These are phyloP conservation scores for Myrmecophaga tridactyla DNA, from an alignment of 2,113 vertebrate genomes.

Conservation along the genomic window DNA sequence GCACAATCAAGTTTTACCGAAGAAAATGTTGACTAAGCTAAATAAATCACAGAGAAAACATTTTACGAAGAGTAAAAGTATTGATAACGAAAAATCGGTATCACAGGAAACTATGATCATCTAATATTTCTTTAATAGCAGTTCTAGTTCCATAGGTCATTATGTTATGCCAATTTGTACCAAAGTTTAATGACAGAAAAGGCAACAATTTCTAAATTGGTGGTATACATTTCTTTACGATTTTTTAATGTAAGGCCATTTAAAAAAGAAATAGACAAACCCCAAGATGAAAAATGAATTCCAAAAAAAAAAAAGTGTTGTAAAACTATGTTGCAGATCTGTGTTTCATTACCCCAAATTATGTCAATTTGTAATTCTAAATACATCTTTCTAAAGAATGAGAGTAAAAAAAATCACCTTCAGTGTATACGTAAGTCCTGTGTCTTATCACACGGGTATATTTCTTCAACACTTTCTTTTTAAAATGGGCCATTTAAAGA, in stretches of 20 bases:
- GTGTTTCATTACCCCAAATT: conserved; percentile 66
- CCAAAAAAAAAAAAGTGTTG: conserved; percentile 56
- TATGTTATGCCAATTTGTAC: conserved; percentile 61
- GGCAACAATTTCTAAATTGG: conserved; percentile 60
- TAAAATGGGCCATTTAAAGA: conserved; percentile 68
- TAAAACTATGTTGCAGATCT: conserved; percentile 69
- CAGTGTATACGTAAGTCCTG: conserved; percentile 58
- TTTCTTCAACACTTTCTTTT: conserved; percentile 57
- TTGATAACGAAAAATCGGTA: not conserved
- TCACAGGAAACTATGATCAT: conserved; percentile 55
- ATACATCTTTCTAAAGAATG: conserved; percentile 43
- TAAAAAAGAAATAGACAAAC: conserved; percentile 76
- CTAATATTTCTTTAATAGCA: conserved; percentile 29
- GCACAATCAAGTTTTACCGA: conserved; percentile 38
- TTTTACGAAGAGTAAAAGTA: conserved; percentile 34
- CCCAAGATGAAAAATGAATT: conserved; percentile 47
- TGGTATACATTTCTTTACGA: conserved; percentile 68
- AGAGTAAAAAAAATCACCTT: conserved; percentile 63
- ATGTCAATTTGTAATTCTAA: conserved; percentile 44
- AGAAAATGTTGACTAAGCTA: conserved; percentile 39
- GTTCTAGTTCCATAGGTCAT: conserved; percentile 38
- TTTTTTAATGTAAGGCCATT: conserved; percentile 84
- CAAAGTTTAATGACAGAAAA: conserved; percentile 62
- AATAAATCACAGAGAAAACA: conserved; percentile 51
- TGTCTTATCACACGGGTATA: conserved; percentile 63